These are phyloP conservation scores for Serranus cabrilla DNA, from an alignment of 2,797 vertebrate genomes.

Conservation along the genomic window DNA sequence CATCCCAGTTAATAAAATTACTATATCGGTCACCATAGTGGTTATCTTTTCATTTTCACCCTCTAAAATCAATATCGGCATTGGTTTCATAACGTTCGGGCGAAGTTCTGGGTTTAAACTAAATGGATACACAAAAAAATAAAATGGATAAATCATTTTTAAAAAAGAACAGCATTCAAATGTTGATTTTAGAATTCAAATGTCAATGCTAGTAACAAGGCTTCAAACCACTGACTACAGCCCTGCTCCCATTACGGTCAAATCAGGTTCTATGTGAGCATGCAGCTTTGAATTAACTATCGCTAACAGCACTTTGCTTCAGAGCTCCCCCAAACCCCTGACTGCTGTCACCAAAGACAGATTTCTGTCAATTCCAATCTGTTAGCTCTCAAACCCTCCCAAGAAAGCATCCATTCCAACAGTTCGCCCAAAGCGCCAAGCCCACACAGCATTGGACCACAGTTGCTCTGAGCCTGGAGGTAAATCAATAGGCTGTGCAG, in stretches of 20 bases:
- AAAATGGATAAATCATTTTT: no score
- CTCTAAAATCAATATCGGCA: no score
- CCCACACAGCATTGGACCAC: slow-evolving; percentile 55
- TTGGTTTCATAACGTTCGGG: no score
- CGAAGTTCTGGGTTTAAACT: no score
- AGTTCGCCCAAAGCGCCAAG: slow-evolving; percentile 54
- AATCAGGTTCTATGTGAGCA: slow-evolving; percentile 30
- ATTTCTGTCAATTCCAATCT: slow-evolving; percentile 84
- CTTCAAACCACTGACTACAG: no score
- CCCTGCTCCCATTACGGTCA: slow-evolving; percentile 1
- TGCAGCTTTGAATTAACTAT: slow-evolving; percentile 39
- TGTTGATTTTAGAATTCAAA: no score
- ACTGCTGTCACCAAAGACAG: slow-evolving; percentile 72
- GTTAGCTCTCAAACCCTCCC: slow-evolving; percentile 58
- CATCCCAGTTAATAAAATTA: no score
- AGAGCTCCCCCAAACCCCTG: slow-evolving; percentile 34
- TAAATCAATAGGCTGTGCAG: slow-evolving; percentile 78
- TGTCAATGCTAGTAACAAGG: no score
- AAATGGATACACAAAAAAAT: no score
- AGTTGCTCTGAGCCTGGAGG: slow-evolving; percentile 63
- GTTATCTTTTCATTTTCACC: no score
- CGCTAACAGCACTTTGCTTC: slow-evolving; percentile 44
- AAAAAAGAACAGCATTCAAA: no score
- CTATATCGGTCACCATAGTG: no score
- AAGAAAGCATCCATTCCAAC: slow-evolving; percentile 47